Percentiles rank a stretch among this genome's conserved stretches.
Conservation (phyloP, 1,140 invertebrate species). For the Drosophila simulans region DNA sequence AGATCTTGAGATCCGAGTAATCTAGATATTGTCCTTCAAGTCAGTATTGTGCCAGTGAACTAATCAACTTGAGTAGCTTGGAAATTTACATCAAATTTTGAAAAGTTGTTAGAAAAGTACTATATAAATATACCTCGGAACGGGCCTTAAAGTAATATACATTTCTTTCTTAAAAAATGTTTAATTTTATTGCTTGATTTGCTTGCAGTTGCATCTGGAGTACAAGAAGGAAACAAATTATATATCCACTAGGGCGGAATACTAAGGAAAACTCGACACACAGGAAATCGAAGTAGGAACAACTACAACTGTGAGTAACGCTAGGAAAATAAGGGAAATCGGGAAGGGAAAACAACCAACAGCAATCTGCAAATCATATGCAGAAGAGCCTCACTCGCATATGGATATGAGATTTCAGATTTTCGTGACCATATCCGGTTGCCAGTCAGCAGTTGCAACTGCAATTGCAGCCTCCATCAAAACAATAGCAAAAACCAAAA, state of each 20-base stretch:
- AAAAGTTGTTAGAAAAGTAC: neutral
- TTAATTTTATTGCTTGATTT: neutral
- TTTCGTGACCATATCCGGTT: constrained; percentile 49
- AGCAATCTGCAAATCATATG: constrained; percentile 37
- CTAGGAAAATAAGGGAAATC: constrained; percentile 1
- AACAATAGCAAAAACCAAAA: constrained; percentile 23
- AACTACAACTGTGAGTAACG: constrained; percentile 24
- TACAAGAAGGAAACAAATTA: constrained; percentile 9
- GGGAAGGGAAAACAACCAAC: constrained; percentile 1
- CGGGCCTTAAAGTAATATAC: too few species aligned
- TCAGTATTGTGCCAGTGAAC: neutral
- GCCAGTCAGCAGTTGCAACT: constrained; percentile 30
- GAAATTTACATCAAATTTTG: neutral
- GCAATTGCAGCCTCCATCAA: constrained; percentile 44
- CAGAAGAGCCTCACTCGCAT: constrained; percentile 27
- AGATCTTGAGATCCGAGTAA: constrained; percentile 19
- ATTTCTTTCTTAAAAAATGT: too few species aligned
- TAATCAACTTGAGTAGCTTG: neutral
- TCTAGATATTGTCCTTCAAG: neutral
- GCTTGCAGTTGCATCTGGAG: constrained; percentile 24
- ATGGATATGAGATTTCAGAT: constrained; percentile 46
- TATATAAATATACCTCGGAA: too few species aligned
- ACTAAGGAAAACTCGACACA: constrained; percentile 5
- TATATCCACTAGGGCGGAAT: constrained; percentile 2
- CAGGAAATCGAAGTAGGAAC: constrained; percentile 36